Evolutionary conservation across 2,888 invertebrate genomes (phyloP).

Genomic region (Phymatocera aterrima): DNA sequence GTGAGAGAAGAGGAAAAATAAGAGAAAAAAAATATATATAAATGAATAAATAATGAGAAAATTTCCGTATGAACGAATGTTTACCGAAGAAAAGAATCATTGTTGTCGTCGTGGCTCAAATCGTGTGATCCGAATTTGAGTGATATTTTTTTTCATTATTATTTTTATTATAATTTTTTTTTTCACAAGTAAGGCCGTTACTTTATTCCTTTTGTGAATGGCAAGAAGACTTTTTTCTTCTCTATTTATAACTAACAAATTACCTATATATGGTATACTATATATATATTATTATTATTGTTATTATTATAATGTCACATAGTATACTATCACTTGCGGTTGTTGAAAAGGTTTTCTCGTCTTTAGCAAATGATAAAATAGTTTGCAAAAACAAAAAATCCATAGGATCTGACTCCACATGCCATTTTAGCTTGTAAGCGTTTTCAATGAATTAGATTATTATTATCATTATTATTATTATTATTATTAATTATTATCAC

Average conservation of each 20-base stretch:
- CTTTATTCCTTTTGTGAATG: slow-evolving; percentile 9
- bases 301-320: neutral
- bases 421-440: slow-evolving; percentile 67
- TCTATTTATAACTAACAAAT: neutral
- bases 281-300: neutral
- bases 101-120: slow-evolving; percentile 34
- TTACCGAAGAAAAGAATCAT: neutral
- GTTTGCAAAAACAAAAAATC: no score
- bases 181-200: slow-evolving; percentile 16
- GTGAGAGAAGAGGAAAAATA: slow-evolving; percentile 3
- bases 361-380: slow-evolving; percentile 38
- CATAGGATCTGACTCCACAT: slow-evolving; percentile 65
- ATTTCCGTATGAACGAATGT: slow-evolving; percentile 32
- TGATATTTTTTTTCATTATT: slow-evolving; percentile 9
- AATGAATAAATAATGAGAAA: neutral
- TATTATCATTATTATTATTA: slow-evolving; percentile 41
- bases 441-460: slow-evolving; percentile 56
- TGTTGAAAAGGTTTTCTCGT: neutral
- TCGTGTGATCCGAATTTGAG: slow-evolving; percentile 29
- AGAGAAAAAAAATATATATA: slow-evolving; percentile 28
- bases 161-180: neutral
- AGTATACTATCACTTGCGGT: neutral
- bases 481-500: slow-evolving; percentile 45
- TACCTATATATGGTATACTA: neutral
- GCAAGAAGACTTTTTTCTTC: neutral